Evolutionary conservation across 2,113 vertebrate species (phyloP).

Genomic region (Pogonocichla stellata): DNA sequence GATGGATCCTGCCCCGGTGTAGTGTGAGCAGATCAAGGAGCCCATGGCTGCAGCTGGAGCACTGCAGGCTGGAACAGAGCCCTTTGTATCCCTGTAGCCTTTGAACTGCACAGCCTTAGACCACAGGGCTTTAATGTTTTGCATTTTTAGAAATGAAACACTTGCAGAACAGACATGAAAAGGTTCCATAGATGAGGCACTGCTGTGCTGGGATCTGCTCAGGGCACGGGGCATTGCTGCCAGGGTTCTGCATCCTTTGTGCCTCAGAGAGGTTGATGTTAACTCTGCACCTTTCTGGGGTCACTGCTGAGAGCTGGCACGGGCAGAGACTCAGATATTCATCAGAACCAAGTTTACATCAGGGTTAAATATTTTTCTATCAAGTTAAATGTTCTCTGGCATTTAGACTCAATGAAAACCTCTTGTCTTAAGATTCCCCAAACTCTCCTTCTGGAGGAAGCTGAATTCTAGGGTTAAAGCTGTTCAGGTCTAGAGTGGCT

Average conservation of each 20-base stretch:
- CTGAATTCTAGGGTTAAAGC: not conserved
- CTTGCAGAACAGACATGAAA: not conserved
- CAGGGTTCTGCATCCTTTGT: not conserved
- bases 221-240: not conserved
- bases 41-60: not conserved
- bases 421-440: not conserved
- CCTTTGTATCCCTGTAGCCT: not conserved
- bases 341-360: not conserved
- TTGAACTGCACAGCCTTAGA: not conserved
- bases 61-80: not conserved
- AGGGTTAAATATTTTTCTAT: not conserved
- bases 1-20: not conserved
- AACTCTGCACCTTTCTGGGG: not conserved
- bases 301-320: not conserved
- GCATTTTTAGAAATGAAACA: conserved; percentile 4
- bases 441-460: not conserved
- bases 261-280: not conserved
- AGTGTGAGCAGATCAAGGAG: not conserved
- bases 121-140: not conserved
- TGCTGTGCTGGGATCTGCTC: not conserved
- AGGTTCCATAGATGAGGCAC: not conserved
- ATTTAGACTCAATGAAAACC: not conserved
- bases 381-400: not conserved
- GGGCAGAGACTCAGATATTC: not conserved
- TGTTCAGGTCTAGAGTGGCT: not conserved